Conservation (phyloP, 2,113 vertebrate genomes). For the Ictidomys tridecemlineatus region DNA sequence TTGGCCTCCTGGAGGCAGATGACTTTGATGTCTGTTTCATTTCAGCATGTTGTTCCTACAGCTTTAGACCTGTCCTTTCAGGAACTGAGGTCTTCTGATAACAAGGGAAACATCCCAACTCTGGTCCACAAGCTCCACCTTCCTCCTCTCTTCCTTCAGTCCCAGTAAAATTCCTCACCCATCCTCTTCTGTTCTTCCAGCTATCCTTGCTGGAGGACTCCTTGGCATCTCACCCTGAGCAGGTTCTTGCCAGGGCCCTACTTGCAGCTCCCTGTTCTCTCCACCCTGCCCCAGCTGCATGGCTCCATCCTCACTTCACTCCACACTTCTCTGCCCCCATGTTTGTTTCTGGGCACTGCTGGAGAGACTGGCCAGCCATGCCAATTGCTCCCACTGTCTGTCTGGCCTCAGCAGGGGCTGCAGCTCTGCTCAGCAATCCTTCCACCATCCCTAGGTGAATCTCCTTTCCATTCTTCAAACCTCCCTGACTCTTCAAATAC, state of each 20-base stretch:
- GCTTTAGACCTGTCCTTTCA: not conserved
- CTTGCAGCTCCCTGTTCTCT: not conserved
- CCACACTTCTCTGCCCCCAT: not conserved
- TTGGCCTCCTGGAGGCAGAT: not conserved
- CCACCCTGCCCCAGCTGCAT: accelerated
- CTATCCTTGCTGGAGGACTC: not conserved
- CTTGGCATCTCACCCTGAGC: not conserved
- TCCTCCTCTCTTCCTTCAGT: not conserved
- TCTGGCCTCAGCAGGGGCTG: not conserved
- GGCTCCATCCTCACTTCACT: not conserved
- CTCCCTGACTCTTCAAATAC: not conserved
- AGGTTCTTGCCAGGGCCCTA: not conserved
- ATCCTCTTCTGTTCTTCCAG: not conserved
- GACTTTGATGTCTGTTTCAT: not conserved
- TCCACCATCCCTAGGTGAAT: accelerated
- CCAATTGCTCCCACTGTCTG: not conserved
- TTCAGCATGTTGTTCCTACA: not conserved
- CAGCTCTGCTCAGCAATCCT: not conserved
- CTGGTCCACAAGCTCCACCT: not conserved
- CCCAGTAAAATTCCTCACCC: not conserved
- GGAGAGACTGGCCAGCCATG: not conserved
- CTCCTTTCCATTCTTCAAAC: not conserved
- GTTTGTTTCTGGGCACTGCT: not conserved
- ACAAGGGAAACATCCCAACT: not conserved
- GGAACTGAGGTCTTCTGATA: not conserved